A percentile compares a stretch with the other conserved stretches of the same genome.
Conservation (phyloP, 2,113 vertebrate genomes). For the Micromys minutus region DNA sequence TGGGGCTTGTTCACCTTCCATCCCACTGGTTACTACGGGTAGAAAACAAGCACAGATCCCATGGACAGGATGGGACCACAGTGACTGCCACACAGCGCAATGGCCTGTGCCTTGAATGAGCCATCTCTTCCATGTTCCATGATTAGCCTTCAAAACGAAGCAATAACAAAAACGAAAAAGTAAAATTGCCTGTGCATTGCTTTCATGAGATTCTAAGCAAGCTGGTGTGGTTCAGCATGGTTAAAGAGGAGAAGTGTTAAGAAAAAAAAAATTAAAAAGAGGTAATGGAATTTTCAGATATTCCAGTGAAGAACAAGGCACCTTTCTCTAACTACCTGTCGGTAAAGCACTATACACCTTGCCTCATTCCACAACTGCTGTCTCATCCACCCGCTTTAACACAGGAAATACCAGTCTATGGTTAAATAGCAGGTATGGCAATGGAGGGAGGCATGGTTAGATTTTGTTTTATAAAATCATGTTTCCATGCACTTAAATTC, state of each 20-base stretch:
- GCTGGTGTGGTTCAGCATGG: neutral
- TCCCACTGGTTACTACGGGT: neutral
- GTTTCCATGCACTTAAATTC: slow-evolving; percentile 28
- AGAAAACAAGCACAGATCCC: neutral
- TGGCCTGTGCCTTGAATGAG: neutral
- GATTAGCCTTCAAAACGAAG: neutral
- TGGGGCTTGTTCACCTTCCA: neutral
- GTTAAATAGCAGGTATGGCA: slow-evolving; percentile 18
- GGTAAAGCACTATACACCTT: neutral
- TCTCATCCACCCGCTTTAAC: slow-evolving; percentile 5
- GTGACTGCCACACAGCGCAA: accelerated
- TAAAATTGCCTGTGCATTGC: neutral
- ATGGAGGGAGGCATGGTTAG: neutral
- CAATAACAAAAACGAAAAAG: neutral
- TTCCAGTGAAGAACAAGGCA: neutral
- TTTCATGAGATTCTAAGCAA: neutral
- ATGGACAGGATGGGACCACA: neutral
- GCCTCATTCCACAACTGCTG: neutral
- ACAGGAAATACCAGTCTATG: slow-evolving; percentile 9
- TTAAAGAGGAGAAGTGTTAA: neutral
- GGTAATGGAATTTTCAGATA: neutral
- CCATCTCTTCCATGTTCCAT: neutral
- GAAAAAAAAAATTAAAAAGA: neutral
- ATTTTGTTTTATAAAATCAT: slow-evolving; percentile 51
- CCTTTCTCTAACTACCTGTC: neutral